Percentiles rank a stretch among this genome's conserved stretches.
phyloP scores from a whole-genome alignment of 2,888 invertebrate genomes.

The Thymelicus lineola region DNA sequence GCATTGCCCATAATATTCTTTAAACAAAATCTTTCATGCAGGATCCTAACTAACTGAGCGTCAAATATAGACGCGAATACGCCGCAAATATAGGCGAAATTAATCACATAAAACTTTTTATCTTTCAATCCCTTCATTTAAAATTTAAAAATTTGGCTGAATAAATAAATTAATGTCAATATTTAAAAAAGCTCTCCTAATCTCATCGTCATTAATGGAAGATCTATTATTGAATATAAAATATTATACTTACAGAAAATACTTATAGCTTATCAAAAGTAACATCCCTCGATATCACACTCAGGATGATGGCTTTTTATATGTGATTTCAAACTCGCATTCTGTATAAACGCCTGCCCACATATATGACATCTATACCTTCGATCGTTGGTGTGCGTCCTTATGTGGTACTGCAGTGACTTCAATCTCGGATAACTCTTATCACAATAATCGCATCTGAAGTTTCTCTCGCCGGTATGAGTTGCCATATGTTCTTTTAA shows the following conservation, averaged over 20 bases:
- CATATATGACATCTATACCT: conserved; percentile 82
- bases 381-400: conserved; percentile 85
- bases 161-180: no score
- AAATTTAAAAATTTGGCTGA: no score
- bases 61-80: no score
- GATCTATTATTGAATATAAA: not conserved
- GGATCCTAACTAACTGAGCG: no score
- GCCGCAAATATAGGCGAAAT: no score
- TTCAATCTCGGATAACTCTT: conserved; percentile 86
- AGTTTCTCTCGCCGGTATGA: conserved; percentile 84
- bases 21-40: not conserved
- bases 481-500: conserved; percentile 81
- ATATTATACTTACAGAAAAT: not conserved
- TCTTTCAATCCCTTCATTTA: no score
- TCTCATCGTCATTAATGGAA: not conserved
- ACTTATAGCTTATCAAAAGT: conserved; percentile 52
- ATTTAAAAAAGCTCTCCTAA: no score
- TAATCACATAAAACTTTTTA: no score
- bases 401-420: conserved; percentile 84
- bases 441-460: conserved; percentile 84
- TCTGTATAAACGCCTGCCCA: conserved; percentile 81
- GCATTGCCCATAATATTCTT: not conserved
- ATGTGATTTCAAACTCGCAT: conserved; percentile 85
- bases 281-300: conserved; percentile 73
- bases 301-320: conserved; percentile 84